Evolutionary conservation across 2,888 invertebrate genomes (phyloP).

Genomic region (Iphiclides podalirius): DNA sequence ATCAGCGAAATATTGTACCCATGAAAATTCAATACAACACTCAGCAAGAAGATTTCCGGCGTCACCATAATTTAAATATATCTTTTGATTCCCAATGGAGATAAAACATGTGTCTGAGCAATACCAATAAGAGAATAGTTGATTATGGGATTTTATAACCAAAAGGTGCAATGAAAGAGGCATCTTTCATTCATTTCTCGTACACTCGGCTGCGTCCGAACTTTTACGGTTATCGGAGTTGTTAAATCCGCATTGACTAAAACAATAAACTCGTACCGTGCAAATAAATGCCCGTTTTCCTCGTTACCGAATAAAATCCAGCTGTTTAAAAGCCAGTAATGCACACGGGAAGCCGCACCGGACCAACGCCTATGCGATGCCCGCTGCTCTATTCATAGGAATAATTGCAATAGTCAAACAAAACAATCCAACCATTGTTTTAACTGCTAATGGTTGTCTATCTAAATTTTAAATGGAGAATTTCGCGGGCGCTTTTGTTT

Average conservation of each 20-base stretch:
- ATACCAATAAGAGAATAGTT: too few species aligned
- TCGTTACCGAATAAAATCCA: constrained; percentile 47
- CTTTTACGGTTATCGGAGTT: constrained; percentile 29
- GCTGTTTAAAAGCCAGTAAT: constrained; percentile 49
- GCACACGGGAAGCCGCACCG: constrained; percentile 37
- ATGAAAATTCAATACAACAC: constrained; percentile 23
- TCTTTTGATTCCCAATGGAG: background rate
- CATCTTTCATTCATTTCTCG: background rate
- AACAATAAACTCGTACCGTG: constrained; percentile 50
- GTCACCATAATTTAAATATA: background rate
- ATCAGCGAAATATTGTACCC: constrained; percentile 42
- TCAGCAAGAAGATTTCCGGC: background rate
- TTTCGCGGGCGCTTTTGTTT: constrained; percentile 9
- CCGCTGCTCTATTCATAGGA: constrained; percentile 30
- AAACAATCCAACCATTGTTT: constrained; percentile 30
- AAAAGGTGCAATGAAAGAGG: too few species aligned
- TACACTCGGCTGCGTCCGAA: background rate
- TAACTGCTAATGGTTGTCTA: constrained; percentile 22
- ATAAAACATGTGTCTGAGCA: too few species aligned
- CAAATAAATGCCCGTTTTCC: constrained; percentile 55
- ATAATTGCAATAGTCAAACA: constrained; percentile 36
- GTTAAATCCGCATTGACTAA: constrained; percentile 48
- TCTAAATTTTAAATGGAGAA: constrained; percentile 17
- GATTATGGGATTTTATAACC: too few species aligned
- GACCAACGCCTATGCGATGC: constrained; percentile 26